Evolutionary conservation across 2,888 invertebrate genomes (phyloP).

Genomic region (Nysson spinosus): DNA sequence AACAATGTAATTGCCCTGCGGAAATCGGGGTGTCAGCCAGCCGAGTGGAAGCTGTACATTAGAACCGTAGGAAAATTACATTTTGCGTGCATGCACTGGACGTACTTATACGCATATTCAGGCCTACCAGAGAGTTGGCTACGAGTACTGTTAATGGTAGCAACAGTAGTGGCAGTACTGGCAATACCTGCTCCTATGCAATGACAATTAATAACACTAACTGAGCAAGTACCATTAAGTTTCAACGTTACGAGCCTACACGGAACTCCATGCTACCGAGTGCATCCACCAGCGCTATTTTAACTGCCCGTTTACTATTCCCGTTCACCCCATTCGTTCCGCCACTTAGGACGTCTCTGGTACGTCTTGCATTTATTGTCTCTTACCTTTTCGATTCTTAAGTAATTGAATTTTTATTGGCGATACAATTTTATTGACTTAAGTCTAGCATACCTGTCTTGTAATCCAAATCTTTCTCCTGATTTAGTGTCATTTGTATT

Average conservation of each 20-base stretch:
- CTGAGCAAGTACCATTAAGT: slow-evolving; percentile 53
- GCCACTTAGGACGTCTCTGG: not conserved
- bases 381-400: not conserved
- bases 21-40: not conserved
- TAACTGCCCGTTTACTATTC: slow-evolving; percentile 28
- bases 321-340: slow-evolving; percentile 22
- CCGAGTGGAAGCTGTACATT: not conserved
- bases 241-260: slow-evolving; percentile 30
- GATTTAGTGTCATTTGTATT: not conserved
- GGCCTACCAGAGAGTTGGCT: not conserved
- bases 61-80: slow-evolving; percentile 10
- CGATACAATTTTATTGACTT: not conserved
- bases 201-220: slow-evolving; percentile 57
- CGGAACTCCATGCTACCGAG: slow-evolving; percentile 13
- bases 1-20: not conserved
- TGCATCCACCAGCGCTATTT: slow-evolving; percentile 26
- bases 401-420: not conserved
- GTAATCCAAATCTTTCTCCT: not conserved
- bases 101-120: slow-evolving; percentile 6
- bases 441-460: not conserved
- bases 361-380: slow-evolving; percentile 20
- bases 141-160: slow-evolving; percentile 34
- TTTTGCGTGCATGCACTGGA: slow-evolving; percentile 18
- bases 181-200: slow-evolving; percentile 48
- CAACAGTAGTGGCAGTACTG: no score